Conservation (phyloP, 2,888 invertebrate species). For the Tetranychus piercei region DNA sequence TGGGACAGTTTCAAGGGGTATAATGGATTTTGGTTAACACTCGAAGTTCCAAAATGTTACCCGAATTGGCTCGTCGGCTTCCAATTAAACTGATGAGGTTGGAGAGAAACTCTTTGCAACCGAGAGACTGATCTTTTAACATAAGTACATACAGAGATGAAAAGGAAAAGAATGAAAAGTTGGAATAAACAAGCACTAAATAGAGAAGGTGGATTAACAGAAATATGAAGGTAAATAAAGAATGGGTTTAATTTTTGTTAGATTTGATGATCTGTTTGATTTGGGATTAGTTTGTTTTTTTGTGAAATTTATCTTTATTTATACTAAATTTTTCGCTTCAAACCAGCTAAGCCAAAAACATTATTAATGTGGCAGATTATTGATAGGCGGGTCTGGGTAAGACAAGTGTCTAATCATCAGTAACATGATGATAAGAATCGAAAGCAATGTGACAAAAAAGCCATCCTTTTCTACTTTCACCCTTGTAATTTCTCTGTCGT, state of each 20-base stretch:
- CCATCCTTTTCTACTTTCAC: slow-evolving; percentile 11
- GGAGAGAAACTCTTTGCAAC: not conserved
- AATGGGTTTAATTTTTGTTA: too few species aligned
- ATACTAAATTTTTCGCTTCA: too few species aligned
- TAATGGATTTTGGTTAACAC: not conserved
- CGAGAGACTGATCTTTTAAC: not conserved
- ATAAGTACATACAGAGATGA: not conserved
- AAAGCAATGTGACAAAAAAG: too few species aligned
- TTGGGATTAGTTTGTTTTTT: too few species aligned
- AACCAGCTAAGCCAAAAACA: too few species aligned
- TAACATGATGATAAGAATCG: too few species aligned
- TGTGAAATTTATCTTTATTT: too few species aligned
- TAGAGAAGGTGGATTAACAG: not conserved
- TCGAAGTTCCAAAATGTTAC: not conserved
- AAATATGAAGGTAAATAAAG: too few species aligned
- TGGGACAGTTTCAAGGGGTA: not conserved
- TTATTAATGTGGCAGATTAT: too few species aligned
- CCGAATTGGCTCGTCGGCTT: not conserved
- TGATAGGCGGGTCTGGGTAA: too few species aligned
- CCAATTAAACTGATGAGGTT: not conserved
- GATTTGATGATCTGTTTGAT: too few species aligned
- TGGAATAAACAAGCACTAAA: not conserved
- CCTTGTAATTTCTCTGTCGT: slow-evolving; percentile 13
- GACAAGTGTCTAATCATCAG: too few species aligned
- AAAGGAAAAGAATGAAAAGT: not conserved